Evolutionary conservation across 2,797 vertebrate genomes (phyloP).

Genomic region (Dromococcyx pavoninus): DNA sequence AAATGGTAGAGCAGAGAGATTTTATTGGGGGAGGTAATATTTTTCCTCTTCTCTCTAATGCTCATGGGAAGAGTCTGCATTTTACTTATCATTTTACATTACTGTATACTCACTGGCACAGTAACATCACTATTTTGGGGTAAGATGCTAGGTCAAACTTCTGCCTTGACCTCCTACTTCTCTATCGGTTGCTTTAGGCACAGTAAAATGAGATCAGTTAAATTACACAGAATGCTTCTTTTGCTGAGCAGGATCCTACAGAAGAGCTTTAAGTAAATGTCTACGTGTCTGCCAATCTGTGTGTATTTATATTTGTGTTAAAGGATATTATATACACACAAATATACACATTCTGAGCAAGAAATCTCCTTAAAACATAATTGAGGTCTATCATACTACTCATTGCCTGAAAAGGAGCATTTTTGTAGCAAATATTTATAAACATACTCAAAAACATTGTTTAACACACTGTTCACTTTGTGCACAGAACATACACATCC

Average conservation of each 20-base stretch:
- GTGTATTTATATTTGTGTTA: rapidly evolving
- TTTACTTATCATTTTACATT: not conserved
- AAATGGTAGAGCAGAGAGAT: not conserved
- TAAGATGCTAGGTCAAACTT: not conserved
- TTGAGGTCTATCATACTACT: not conserved
- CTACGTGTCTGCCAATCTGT: not conserved
- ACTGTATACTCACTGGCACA: not conserved
- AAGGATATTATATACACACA: not conserved
- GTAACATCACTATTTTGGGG: not conserved
- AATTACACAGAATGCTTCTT: not conserved
- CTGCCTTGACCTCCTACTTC: not conserved
- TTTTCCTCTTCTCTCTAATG: not conserved
- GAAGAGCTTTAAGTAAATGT: not conserved
- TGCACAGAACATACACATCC: not conserved
- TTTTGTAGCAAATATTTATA: not conserved
- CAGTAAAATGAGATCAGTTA: not conserved
- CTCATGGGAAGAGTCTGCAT: not conserved
- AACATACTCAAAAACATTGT: not conserved
- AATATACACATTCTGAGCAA: not conserved
- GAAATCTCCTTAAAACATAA: not conserved
- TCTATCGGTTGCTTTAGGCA: not conserved
- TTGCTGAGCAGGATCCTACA: not conserved
- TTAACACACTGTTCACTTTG: not conserved
- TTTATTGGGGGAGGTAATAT: not conserved
- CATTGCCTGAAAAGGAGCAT: not conserved